Conservation (phyloP, 1,140 invertebrate genomes). For the Caenorhabditis elegans region DNA sequence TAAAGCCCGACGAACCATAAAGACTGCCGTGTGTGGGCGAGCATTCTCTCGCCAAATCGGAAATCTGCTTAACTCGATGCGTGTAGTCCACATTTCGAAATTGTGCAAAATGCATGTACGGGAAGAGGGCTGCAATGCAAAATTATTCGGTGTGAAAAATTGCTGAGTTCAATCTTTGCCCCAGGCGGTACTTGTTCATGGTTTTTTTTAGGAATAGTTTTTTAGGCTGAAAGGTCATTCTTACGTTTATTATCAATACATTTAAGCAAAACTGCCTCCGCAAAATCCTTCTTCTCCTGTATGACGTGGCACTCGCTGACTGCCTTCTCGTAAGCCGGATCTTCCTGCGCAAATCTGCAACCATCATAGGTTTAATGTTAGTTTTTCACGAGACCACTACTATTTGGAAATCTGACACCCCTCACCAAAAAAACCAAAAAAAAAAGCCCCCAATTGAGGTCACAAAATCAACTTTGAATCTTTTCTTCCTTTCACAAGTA, state of each 20-base stretch:
- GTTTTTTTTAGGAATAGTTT: no score
- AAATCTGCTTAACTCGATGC: constrained; percentile 35
- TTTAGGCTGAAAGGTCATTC: neutral
- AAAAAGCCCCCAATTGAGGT: neutral
- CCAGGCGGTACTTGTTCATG: no score
- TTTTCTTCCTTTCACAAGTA: no score
- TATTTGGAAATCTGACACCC: neutral
- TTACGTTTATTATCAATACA: constrained; percentile 60
- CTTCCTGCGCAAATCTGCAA: constrained; percentile 55
- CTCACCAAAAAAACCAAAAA: neutral
- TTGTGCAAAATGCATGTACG: neutral
- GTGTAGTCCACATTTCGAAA: constrained; percentile 29
- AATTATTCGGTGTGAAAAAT: neutral
- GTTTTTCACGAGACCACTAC: neutral
- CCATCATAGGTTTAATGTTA: neutral
- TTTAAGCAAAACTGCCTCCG: constrained; percentile 55
- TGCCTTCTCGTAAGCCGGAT: constrained; percentile 54
- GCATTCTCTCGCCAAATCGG: constrained; percentile 30
- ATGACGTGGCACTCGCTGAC: constrained; percentile 56
- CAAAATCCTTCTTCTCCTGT: constrained; percentile 37
- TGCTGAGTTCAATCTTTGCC: neutral
- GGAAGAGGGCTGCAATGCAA: constrained; percentile 15
- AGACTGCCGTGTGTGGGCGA: constrained; percentile 23
- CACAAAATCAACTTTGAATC: neutral
- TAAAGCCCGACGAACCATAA: constrained; percentile 25